Base-by-base conservation (phyloP, 2,888 invertebrate genomes). In the Leucophenga maculata region DNA sequence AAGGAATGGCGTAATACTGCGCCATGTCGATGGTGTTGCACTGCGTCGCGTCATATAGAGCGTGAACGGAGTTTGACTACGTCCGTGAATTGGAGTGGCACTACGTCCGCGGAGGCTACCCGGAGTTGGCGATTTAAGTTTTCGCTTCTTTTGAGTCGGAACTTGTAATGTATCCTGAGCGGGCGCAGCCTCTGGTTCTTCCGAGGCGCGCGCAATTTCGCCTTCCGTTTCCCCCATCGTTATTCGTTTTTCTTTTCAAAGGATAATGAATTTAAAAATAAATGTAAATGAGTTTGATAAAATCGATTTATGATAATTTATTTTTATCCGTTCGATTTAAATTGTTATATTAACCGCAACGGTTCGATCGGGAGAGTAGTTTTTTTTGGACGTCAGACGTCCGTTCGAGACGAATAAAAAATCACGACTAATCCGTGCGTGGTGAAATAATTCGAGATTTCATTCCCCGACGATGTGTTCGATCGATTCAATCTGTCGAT, bases 1-100 rank as follows among this genome's bases (percentile, higher is more conserved):
- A 67, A 89, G 76, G 74, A 89, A 89, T 1, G 88, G 88, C n/a
- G 88, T 88, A 64, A 88, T 88, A 74, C 88, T 88, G 67, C 88
- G 85, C 88, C 88, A 88, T 79, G 87, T 85, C 69, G 88, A 86
- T 8, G 89, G 89, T 66, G 89, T 88, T 50, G 87, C 88, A 80
- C 89, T 89, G 70, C 88, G 86, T 31, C 88, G 85, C 32, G 80
- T 86, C 76, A 88, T 79, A 73, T 88, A 88, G 67, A 88, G 73
- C 4, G 74, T 80, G 65, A 88, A 87, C 6, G 88, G 88, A 9
- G 88, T 88, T 75, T 87, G 87, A 79, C 88, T 88, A 57, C 88
- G 82, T 14, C 88, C 88, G n/a, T 87, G 87, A 54, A 88, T 85
- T 39, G 88, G 88, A 55, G 88, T 88, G 72, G 86, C 85, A 79